Evolutionary conservation across 2,113 vertebrate genomes (phyloP).

Genomic region (Chaenocephalus aceratus): DNA sequence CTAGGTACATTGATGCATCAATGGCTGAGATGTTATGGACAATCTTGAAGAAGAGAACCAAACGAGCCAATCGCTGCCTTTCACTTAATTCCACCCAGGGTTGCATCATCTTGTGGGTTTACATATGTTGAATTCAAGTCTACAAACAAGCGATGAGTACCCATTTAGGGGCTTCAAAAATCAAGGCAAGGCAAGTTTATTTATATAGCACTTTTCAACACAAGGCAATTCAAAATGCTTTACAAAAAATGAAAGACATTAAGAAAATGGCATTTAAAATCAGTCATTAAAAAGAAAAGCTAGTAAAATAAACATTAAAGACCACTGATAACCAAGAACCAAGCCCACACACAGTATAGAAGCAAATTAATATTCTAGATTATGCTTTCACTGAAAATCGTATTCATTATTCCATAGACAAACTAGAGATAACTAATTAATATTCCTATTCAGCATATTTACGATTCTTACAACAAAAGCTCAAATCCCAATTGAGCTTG

Average conservation of each 20-base stretch:
- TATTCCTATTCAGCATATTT: constrained; percentile 56
- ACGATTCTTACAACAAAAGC: constrained; percentile 46
- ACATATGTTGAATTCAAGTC: constrained; percentile 34
- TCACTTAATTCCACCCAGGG: no score
- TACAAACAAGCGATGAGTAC: constrained; percentile 55
- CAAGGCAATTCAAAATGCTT: no score
- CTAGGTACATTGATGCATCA: no score
- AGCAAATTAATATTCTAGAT: constrained; percentile 37
- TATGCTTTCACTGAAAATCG: constrained; percentile 32
- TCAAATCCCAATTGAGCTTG: constrained; percentile 31
- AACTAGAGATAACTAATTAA: constrained; percentile 38
- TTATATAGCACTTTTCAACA: no score
- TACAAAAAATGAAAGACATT: no score
- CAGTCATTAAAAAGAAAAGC: no score
- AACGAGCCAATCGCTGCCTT: no score
- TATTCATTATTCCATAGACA: constrained; percentile 46
- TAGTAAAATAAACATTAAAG: background rate
- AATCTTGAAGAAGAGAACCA: no score
- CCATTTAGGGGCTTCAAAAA: constrained; percentile 43
- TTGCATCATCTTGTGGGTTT: constrained; percentile 37
- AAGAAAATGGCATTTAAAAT: no score
- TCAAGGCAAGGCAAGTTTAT: constrained; percentile 11
- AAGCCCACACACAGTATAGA: constrained; percentile 24
- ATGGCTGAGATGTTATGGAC: no score
- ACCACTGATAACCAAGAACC: constrained; percentile 34